These are phyloP conservation scores for Stegodyphus dumicola DNA, from an alignment of 1,140 invertebrate genomes.

Conservation along the genomic window DNA sequence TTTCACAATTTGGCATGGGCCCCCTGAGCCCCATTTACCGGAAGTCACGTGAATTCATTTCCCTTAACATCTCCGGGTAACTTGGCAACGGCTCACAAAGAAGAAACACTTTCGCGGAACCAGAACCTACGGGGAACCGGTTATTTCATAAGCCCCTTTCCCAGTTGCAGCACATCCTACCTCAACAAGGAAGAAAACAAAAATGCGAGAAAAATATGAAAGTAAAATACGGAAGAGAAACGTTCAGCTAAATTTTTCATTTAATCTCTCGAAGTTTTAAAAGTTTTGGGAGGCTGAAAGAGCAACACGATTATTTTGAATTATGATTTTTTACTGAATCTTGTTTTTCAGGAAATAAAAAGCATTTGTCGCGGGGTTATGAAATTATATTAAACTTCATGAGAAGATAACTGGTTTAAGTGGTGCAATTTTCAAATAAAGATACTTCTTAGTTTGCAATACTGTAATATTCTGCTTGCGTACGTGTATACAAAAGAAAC, in stretches of 20 bases:
- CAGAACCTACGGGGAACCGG: slow-evolving; percentile 32
- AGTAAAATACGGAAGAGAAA: slow-evolving; percentile 27
- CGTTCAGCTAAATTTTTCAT: slow-evolving; percentile 28
- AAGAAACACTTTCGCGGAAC: slow-evolving; percentile 35
- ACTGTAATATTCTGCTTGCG: no score
- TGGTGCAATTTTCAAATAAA: no score
- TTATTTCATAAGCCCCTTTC: slow-evolving; percentile 41
- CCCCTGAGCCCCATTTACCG: no score
- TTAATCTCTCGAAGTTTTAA: not conserved
- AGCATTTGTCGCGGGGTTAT: not conserved
- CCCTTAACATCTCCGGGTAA: no score
- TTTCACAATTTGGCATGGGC: no score
- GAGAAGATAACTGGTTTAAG: not conserved
- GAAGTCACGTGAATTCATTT: no score
- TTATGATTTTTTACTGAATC: slow-evolving; percentile 37
- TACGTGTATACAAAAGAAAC: no score
- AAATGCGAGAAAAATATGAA: not conserved
- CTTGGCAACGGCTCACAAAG: not conserved
- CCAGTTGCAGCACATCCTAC: slow-evolving; percentile 5
- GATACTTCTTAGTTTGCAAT: no score
- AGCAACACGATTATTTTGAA: slow-evolving; percentile 34
- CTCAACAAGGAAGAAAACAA: not conserved
- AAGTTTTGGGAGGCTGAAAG: no score
- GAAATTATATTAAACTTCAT: no score
- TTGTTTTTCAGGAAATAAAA: not conserved